Conservation (phyloP, 1,140 invertebrate species). For the Pseudoatta argentina region DNA sequence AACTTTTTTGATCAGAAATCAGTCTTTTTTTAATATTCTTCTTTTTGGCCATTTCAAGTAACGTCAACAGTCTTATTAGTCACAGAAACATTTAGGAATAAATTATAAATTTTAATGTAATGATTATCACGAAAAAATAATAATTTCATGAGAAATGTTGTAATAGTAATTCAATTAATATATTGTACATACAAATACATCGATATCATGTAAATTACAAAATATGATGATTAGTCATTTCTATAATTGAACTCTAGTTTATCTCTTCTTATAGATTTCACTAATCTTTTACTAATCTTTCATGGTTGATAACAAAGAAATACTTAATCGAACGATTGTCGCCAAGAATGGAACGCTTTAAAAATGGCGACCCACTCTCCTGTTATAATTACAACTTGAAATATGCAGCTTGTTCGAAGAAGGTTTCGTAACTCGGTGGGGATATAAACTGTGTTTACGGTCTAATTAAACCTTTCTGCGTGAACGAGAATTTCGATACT, state of each 20-base stretch:
- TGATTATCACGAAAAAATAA: background rate
- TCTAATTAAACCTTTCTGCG: conserved; percentile 57
- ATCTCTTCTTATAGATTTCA: background rate
- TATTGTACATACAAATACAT: background rate
- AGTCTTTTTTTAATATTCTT: too few species aligned
- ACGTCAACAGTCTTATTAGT: too few species aligned
- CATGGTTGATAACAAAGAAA: background rate
- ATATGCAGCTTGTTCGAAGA: conserved; percentile 49
- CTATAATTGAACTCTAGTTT: background rate
- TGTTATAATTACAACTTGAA: conserved; percentile 37
- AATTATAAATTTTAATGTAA: background rate
- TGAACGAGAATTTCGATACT: conserved; percentile 48
- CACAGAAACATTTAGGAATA: background rate
- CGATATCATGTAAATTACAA: background rate
- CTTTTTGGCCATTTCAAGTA: too few species aligned
- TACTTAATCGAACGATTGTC: background rate
- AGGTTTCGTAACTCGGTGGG: conserved; percentile 51
- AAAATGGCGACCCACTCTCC: background rate
- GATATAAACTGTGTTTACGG: conserved; percentile 45
- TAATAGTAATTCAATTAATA: background rate
- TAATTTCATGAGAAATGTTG: background rate
- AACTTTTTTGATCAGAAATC: too few species aligned
- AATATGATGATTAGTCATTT: background rate
- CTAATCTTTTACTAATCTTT: background rate
- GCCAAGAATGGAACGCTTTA: conserved; percentile 13